These are phyloP conservation scores for Sarcoramphus papa DNA, from an alignment of 2,797 vertebrate genomes.

Conservation along the genomic window DNA sequence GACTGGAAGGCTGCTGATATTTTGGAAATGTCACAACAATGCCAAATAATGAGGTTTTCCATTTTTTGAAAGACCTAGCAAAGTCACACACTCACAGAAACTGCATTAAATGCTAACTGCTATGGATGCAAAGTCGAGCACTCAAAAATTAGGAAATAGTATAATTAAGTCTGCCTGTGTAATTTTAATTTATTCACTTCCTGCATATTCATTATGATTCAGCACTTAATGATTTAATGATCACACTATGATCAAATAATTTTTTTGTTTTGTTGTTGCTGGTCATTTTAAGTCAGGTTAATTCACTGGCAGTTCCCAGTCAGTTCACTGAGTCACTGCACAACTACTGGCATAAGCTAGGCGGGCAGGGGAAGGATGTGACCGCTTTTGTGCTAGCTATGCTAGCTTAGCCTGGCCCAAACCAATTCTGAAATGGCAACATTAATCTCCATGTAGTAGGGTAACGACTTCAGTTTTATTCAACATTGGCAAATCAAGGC, in stretches of 20 bases:
- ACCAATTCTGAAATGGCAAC: not conserved
- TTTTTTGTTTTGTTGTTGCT: not conserved
- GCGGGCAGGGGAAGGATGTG: not conserved
- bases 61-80: not conserved
- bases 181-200: conserved; percentile 27
- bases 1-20: not conserved
- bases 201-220: not conserved
- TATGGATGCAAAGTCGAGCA: not conserved
- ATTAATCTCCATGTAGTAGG: not conserved
- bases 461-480: not conserved
- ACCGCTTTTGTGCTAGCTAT: not conserved
- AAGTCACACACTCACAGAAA: not conserved
- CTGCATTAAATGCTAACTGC: not conserved
- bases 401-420: not conserved
- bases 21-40: not conserved
- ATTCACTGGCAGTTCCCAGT: not conserved
- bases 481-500: not conserved
- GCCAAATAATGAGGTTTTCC: not conserved
- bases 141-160: not conserved
- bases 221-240: not conserved
- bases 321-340: not conserved
- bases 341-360: not conserved
- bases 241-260: not conserved
- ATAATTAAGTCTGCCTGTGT: not conserved
- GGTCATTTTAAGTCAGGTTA: not conserved